Evolutionary conservation across 2,888 invertebrate species (phyloP), one percentile per base, ranked within the genome.

Genomic region (Eretmocerus hayati): DNA sequence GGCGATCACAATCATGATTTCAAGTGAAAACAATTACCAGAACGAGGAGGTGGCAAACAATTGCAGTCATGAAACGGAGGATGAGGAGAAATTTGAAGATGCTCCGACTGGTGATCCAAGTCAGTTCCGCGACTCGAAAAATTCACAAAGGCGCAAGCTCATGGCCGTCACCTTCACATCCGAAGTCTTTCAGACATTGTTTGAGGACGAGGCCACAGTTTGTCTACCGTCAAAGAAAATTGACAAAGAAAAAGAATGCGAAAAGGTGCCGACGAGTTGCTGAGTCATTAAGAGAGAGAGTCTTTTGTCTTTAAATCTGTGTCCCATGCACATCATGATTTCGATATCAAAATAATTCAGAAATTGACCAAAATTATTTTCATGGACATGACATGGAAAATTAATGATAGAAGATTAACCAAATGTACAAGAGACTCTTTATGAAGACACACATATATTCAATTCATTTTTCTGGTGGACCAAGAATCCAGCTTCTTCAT

Each of bases 111-210:
- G 43, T 15, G 46, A 50, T 2, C 26, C 31, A 47, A 53, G 54
- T 16, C 11, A 38, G 15, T 48, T 44, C 9, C 48, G 31, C 15
- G 60, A 60, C 11, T 42, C 55, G 22, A 59, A 57, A 54, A 58
- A 62, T 36, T 55, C 52, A 9, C 63, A 63, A 35, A 62, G 60
- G 48, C 59, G 58, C 54, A 64, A 64, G 44, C 62, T 66, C 44
- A 59, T 62, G 61, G 60, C 62, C n/a, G 56, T 67, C 42, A 63
- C 63, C 37, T 62, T 68, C 37, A 65, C 67, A 15, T 67, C 68
- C 16, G 61, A 64, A 54, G 56, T 66, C 40, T 65, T 61, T 41
- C 66, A 68, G 55, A 68, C 68, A 19, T 57, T 68, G 53, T 60
- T 57, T 42, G 68, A 68, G 41, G 68, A 68, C 42, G 60, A 64